Evolutionary conservation across 2,888 invertebrate species (phyloP).

Genomic region (Eretmocerus hayati): DNA sequence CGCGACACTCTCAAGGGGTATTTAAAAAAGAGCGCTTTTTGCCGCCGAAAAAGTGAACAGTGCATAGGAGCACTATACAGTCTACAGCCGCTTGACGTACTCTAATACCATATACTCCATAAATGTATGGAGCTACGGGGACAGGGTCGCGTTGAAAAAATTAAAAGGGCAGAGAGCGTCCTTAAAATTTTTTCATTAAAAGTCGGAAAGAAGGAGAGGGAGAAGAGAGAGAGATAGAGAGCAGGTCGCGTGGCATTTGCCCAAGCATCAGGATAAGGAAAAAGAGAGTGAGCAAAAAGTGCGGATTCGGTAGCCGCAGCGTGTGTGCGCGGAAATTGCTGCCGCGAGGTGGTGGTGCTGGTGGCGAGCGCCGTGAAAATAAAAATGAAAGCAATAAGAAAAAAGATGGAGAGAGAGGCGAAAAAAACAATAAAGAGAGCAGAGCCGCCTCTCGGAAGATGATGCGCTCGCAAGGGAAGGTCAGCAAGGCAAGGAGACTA

Average conservation of each 20-base stretch:
- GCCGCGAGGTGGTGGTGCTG: too few relatives aligned
- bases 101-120: background rate
- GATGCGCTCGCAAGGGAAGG: too few relatives aligned
- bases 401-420: conserved; percentile 20
- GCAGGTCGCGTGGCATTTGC: conserved; percentile 38
- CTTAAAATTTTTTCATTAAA: conserved; percentile 17
- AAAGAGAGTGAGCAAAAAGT: conserved; percentile 6
- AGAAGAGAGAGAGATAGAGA: conserved; percentile 6
- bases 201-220: conserved; percentile 19
- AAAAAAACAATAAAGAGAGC: conserved; percentile 24
- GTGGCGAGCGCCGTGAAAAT: conserved; percentile 4
- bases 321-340: too few relatives aligned
- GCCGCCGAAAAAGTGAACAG: too few relatives aligned
- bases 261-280: conserved; percentile 17
- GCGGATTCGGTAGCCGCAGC: conserved; percentile 1
- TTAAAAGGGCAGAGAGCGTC: conserved; percentile 11
- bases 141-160: conserved; percentile 9
- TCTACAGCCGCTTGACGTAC: too few relatives aligned
- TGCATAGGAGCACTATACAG: too few relatives aligned
- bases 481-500: background rate
- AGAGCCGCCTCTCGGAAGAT: too few relatives aligned
- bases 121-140: background rate
- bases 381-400: conserved; percentile 15
- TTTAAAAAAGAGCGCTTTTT: too few relatives aligned
- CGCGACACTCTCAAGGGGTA: too few relatives aligned